Percentiles rank a stretch among this genome's conserved stretches.
Evolutionary conservation across 1,140 invertebrate species (phyloP).

Genomic region (Caenorhabditis briggsae): DNA sequence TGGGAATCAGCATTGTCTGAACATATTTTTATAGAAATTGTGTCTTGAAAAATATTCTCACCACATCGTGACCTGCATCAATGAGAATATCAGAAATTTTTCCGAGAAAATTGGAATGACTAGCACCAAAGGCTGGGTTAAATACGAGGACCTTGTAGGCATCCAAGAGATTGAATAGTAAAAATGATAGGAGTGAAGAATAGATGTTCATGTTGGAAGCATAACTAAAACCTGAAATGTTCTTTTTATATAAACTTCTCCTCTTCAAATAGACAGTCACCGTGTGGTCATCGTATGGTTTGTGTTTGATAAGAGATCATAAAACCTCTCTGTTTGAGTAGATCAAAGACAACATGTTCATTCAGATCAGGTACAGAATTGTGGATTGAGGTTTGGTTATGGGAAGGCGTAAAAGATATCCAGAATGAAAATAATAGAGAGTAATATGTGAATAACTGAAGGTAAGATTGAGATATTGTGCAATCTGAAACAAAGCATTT

Average conservation of each 20-base stretch:
- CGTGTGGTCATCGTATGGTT: slow-evolving; percentile 21
- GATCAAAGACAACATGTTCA: too few relatives aligned
- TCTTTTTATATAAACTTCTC: neutral
- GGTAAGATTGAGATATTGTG: too few relatives aligned
- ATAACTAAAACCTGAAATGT: neutral
- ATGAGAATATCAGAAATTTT: slow-evolving; percentile 55
- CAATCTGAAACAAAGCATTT: too few relatives aligned
- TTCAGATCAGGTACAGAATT: too few relatives aligned
- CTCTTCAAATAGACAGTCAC: neutral
- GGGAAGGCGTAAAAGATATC: too few relatives aligned
- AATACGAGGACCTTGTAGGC: slow-evolving; percentile 58
- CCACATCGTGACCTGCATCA: slow-evolving; percentile 58
- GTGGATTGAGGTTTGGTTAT: too few relatives aligned
- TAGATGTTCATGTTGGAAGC: too few relatives aligned
- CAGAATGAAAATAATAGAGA: too few relatives aligned
- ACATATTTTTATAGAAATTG: too few relatives aligned
- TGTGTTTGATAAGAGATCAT: slow-evolving; percentile 13
- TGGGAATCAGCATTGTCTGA: slow-evolving; percentile 9
- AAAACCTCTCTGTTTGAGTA: neutral
- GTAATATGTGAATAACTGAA: too few relatives aligned
- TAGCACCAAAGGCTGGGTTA: slow-evolving; percentile 52
- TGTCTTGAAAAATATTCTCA: neutral
- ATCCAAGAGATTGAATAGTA: too few relatives aligned
- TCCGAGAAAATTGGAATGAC: slow-evolving; percentile 50
- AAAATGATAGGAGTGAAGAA: too few relatives aligned